These are phyloP conservation scores for Acanthurus lineatus DNA, from an alignment of 2,797 vertebrate genomes.

Conservation along the genomic window DNA sequence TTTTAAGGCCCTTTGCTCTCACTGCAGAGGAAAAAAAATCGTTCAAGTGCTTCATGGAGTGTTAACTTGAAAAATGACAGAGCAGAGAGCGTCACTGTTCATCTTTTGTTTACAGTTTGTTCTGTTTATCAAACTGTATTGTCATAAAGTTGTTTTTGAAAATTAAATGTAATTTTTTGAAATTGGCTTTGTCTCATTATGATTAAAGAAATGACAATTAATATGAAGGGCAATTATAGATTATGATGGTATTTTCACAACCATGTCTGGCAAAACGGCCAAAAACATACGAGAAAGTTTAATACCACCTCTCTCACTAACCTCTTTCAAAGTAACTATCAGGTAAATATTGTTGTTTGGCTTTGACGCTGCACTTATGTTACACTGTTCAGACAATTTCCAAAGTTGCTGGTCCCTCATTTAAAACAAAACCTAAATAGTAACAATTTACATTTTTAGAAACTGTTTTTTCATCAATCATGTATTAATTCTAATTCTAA, in stretches of 20 bases:
- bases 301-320: too few species aligned
- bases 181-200: too few species aligned
- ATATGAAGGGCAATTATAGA: too few species aligned
- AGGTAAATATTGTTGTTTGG: neutral
- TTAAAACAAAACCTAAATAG: neutral
- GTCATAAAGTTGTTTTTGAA: too few species aligned
- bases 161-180: too few species aligned
- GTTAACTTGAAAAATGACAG: neutral
- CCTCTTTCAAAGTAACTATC: constrained; percentile 3
- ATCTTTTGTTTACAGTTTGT: neutral
- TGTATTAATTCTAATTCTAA: neutral
- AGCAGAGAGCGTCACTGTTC: neutral
- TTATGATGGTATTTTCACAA: too few species aligned
- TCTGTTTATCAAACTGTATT: too few species aligned
- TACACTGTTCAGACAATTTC: neutral
- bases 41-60: neutral
- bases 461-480: neutral
- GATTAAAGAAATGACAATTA: too few species aligned
- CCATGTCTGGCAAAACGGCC: too few species aligned
- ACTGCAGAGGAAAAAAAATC: neutral
- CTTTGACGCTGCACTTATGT: neutral
- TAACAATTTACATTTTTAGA: neutral
- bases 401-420: neutral
- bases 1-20: neutral
- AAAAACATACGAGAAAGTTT: too few species aligned